Percentiles rank a stretch among this genome's conserved stretches.
These are phyloP conservation scores for Meganola albula DNA, from an alignment of 2,888 invertebrate genomes.

Conservation along the genomic window DNA sequence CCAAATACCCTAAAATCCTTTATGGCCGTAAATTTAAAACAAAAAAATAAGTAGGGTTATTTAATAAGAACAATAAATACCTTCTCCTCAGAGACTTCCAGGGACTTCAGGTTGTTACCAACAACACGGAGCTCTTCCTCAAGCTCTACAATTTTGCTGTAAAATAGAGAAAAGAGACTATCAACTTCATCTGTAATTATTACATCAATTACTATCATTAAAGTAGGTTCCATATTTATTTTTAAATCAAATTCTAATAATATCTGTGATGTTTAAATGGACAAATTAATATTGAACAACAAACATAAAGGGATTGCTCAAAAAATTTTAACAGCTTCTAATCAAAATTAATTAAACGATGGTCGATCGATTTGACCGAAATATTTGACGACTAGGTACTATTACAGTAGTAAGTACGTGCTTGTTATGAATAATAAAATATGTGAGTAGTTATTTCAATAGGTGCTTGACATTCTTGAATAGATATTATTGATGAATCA, in stretches of 20 bases:
- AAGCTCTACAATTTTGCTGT: constrained; percentile 99
- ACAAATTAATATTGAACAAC: too few relatives aligned
- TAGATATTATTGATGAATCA: constrained; percentile 2
- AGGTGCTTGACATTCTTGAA: constrained; percentile 11
- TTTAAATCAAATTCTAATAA: too few relatives aligned
- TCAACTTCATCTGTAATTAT: constrained; percentile 57
- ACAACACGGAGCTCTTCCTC: constrained; percentile 99
- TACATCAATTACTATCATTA: too few relatives aligned
- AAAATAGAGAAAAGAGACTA: constrained; percentile 41
- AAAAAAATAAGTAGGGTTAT: constrained; percentile 5
- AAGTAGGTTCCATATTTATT: too few relatives aligned
- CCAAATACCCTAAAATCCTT: too few relatives aligned
- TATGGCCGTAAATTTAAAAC: constrained; percentile 7
- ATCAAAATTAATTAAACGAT: constrained; percentile 37
- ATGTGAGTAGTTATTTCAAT: constrained; percentile 16
- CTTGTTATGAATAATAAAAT: constrained; percentile 20
- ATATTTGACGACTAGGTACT: constrained; percentile 38
- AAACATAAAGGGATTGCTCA: constrained; percentile 11
- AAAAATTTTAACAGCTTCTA: constrained; percentile 29
- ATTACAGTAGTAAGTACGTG: constrained; percentile 21
- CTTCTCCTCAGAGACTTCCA: constrained; percentile 99
- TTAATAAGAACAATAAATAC: constrained; percentile 77
- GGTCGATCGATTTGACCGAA: constrained; percentile 39
- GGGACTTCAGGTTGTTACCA: constrained; percentile 99
- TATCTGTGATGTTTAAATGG: too few relatives aligned